These are phyloP conservation scores for Nipponacmea schrenckii DNA, from an alignment of 2,888 invertebrate genomes.

Conservation along the genomic window DNA sequence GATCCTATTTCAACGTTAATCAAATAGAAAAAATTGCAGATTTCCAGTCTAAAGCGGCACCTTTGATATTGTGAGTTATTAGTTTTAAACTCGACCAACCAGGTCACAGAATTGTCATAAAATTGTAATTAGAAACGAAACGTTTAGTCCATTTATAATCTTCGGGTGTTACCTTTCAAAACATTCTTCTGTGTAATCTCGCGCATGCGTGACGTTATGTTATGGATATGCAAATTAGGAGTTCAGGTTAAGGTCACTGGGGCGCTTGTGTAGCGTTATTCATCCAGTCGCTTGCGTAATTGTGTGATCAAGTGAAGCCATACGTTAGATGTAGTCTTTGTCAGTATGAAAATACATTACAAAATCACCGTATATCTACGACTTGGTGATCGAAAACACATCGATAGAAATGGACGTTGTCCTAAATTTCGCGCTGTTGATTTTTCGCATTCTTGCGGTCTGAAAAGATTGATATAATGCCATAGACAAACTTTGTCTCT, in stretches of 20 bases:
- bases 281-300: not conserved
- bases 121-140: not conserved
- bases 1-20: not conserved
- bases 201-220: conserved; percentile 8
- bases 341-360: no score
- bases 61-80: not conserved
- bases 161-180: not conserved
- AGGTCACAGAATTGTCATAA: not conserved
- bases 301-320: not conserved
- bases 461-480: no score
- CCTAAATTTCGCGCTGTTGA: no score
- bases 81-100: not conserved
- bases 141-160: not conserved
- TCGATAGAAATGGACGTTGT: no score
- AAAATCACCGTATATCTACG: no score
- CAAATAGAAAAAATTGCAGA: not conserved
- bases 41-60: not conserved
- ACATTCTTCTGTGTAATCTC: conserved; percentile 1
- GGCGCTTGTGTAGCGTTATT: not conserved
- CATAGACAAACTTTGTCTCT: no score
- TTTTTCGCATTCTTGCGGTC: no score
- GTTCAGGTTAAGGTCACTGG: not conserved
- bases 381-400: no score
- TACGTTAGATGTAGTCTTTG: not conserved
- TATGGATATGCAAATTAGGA: conserved; percentile 1